Evolutionary conservation across 2,113 vertebrate genomes (phyloP).

Genomic region (Hydrochoerus hydrochaeris): DNA sequence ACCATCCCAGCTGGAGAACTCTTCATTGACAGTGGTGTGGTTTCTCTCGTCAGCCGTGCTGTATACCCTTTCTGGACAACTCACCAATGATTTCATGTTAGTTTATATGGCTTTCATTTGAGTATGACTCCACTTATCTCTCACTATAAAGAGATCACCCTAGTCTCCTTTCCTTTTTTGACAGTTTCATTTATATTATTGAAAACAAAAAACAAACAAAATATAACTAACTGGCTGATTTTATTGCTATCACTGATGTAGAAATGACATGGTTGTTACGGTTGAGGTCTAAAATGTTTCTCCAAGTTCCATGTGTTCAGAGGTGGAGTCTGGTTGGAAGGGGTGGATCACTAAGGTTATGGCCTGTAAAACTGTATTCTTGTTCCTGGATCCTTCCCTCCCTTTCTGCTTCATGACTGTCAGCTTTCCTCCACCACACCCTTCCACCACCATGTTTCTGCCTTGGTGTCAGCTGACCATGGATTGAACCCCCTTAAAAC

Average conservation of each 20-base stretch:
- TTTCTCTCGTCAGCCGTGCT: background rate
- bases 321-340: background rate
- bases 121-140: background rate
- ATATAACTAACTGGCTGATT: background rate
- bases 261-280: background rate
- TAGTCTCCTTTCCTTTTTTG: background rate
- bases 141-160: background rate
- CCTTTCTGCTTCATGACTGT: background rate
- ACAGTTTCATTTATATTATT: background rate
- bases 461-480: background rate
- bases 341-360: background rate
- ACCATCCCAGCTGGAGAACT: background rate
- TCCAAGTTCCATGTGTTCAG: background rate
- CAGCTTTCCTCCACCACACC: background rate
- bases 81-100: background rate
- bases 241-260: background rate
- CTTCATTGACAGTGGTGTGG: background rate
- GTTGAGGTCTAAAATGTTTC: background rate
- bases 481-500: background rate
- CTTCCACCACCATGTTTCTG: background rate
- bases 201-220: background rate
- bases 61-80: background rate
- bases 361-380: background rate
- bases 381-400: background rate
- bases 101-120: background rate